Conservation (phyloP, 1,140 invertebrate genomes). For the Bombus soroeensis region DNA sequence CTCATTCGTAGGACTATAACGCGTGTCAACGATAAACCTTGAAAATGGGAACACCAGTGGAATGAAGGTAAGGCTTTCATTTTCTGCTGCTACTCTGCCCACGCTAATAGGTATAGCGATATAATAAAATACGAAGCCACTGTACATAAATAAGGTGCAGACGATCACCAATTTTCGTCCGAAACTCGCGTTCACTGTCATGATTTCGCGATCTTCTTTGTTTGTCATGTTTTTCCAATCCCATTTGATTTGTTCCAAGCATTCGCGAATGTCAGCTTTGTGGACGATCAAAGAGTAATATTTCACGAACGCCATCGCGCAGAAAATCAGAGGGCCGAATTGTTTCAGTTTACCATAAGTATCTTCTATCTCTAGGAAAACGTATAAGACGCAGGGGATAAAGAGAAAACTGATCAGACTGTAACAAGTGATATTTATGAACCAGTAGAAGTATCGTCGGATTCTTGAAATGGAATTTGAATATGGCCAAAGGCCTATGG, state of each 20-base stretch:
- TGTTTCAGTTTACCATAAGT: conserved; percentile 66
- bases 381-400: conserved; percentile 14
- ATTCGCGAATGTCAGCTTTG: conserved; percentile 63
- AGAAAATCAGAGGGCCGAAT: conserved; percentile 73
- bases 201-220: conserved; percentile 29
- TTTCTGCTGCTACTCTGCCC: neutral
- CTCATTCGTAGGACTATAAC: conserved; percentile 56
- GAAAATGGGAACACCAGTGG: conserved; percentile 67
- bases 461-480: neutral
- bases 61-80: conserved; percentile 44
- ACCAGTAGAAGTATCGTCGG: neutral
- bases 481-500: conserved; percentile 58
- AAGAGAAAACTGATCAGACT: conserved; percentile 46
- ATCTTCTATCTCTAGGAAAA: conserved; percentile 63
- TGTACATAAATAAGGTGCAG: conserved; percentile 48
- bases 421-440: conserved; percentile 26
- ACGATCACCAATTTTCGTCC: conserved; percentile 39
- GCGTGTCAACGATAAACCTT: conserved; percentile 52
- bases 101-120: conserved; percentile 40
- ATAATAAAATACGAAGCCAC: conserved; percentile 51
- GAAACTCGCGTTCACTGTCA: conserved; percentile 50
- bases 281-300: conserved; percentile 66
- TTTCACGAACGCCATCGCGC: conserved; percentile 71
- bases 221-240: conserved; percentile 69
- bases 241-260: conserved; percentile 63